Base-by-base conservation (phyloP, 2,888 invertebrate genomes). In the Melangyna quadrimaculata region DNA sequence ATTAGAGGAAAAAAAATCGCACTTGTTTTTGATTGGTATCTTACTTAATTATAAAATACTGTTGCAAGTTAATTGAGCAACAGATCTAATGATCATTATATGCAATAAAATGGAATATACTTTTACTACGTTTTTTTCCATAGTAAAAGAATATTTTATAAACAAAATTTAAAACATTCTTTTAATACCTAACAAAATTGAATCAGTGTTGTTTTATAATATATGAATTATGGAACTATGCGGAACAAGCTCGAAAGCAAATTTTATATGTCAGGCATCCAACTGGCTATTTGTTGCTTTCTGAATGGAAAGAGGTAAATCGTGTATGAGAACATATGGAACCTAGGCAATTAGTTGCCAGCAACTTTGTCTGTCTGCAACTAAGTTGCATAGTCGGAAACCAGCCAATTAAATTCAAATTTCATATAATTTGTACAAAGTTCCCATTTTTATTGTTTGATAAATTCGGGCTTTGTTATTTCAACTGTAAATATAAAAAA, bases 1-100 rank as follows among this genome's bases (percentile, higher is more conserved):
- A 55, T 65, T 57, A 40, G 22, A 51, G 24, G 48, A 67, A 61
- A 51, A 69, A 35, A 43, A 9, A 69, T 55, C 63, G 43, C 57
- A 71, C 22, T 72, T 59, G 55, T 59, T 43, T n/a, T 27, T 69
- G 74, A 79, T 69, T 53, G 19, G 59, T 61, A 74, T 73, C 67
- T 32, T 53, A 40, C 57, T 72, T 59, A 51, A 57, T 67, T 24
- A 67, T 17, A 37, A 65, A 45, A 14, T 51, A 53, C 27, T 32
- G 27, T 24, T 63, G 40, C 35, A 40, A 43, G 35, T 37, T 63
- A 19, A 63, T 73, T 61, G 24, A 40, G 27, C 61, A 22, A 61
- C 19, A 51, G 24, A 24, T 17, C 19, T 45, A 19, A 7, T 22
- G 5, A 43, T 43, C 12, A 22, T 22, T n/a, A 27, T 14, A 17